phyloP scores from a whole-genome alignment of 2,888 invertebrate genomes.

The Hoplodrina blanda region DNA sequence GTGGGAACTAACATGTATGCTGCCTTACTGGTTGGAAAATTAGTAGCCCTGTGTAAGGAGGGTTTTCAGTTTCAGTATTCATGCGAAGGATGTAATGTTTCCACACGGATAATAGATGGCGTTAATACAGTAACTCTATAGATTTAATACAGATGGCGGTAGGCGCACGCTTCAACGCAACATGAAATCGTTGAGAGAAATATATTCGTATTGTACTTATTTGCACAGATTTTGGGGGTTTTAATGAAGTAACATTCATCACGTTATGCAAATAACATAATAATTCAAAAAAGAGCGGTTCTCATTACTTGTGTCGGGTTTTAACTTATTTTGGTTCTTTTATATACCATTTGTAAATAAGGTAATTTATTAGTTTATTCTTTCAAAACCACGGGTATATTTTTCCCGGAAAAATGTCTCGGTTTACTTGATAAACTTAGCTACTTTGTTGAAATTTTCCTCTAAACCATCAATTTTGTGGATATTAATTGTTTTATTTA shows the following conservation, averaged over 20 bases:
- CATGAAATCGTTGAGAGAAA: constrained; percentile 1
- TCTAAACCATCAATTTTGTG: constrained; percentile 8
- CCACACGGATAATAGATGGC: constrained; percentile 35
- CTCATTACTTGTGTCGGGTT: constrained; percentile 23
- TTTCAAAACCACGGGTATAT: too few relatives aligned
- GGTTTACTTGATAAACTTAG: constrained; percentile 7
- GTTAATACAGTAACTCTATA: background rate
- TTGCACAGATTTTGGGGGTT: constrained; percentile 35
- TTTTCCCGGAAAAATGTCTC: background rate
- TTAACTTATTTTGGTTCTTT: constrained; percentile 11
- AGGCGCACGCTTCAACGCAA: background rate
- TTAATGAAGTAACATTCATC: constrained; percentile 38
- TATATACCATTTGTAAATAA: background rate
- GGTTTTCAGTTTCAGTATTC: constrained; percentile 5
- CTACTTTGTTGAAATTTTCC: constrained; percentile 14
- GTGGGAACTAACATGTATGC: constrained; percentile 9
- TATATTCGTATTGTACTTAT: constrained; percentile 22
- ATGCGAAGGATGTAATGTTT: background rate
- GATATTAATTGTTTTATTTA: constrained; percentile 15
- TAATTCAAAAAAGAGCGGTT: constrained; percentile 12
- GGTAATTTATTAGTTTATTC: background rate
- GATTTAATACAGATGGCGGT: constrained; percentile 42
- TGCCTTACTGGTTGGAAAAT: background rate
- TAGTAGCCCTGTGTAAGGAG: background rate
- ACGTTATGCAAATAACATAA: constrained; percentile 30